phyloP scores from a whole-genome alignment of 2,113 vertebrate genomes.

The Myrmecophaga tridactyla region DNA sequence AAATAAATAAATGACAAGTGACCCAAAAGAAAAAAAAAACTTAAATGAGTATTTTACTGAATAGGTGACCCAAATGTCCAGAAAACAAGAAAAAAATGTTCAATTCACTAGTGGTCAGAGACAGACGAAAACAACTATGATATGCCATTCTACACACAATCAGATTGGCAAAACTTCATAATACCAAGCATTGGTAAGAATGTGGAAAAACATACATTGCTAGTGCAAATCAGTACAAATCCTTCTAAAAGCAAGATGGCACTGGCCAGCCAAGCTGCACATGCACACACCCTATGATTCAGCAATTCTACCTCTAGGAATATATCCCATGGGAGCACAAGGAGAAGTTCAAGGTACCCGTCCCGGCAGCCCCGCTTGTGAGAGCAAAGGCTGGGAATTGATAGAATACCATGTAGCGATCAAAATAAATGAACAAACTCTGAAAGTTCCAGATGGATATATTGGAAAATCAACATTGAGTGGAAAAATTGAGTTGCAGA shows the following conservation, averaged over 20 bases:
- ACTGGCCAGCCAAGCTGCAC: background rate
- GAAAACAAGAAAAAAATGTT: background rate
- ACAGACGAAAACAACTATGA: background rate
- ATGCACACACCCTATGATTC: background rate
- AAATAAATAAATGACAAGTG: background rate
- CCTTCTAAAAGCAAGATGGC: background rate
- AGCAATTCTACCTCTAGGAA: background rate
- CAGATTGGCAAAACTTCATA: background rate
- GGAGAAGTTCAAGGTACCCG: rapidly evolving
- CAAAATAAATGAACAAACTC: background rate
- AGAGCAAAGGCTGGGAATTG: background rate
- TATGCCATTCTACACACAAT: background rate
- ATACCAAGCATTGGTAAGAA: background rate
- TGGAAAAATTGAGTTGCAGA: background rate
- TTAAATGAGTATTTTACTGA: background rate
- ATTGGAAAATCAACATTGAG: background rate
- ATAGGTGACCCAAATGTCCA: background rate
- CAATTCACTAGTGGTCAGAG: background rate
- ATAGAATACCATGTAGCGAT: rapidly evolving
- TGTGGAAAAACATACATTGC: background rate
- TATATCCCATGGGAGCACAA: background rate
- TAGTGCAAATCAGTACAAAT: rapidly evolving
- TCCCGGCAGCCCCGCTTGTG: background rate
- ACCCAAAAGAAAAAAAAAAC: background rate
- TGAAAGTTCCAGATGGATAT: background rate